phyloP scores from a whole-genome alignment of 2,113 vertebrate species.

The Cyprinodon variegatus region DNA sequence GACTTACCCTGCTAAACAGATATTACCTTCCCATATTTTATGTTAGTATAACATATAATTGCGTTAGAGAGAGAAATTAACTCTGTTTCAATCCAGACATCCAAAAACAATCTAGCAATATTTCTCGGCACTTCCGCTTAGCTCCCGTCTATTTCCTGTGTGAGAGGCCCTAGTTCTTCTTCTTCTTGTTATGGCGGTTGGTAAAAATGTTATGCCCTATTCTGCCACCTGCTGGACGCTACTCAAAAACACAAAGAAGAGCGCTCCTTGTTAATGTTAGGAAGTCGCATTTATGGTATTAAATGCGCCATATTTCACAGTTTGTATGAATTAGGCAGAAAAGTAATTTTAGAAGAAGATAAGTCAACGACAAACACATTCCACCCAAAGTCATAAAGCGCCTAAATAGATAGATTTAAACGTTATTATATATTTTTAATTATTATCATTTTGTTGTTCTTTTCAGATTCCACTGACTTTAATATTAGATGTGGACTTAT shows the following conservation, averaged over 20 bases:
- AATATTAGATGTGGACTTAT: neutral
- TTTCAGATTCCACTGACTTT: no score
- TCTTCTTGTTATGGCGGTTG: no score
- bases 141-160: slow-evolving; percentile 42
- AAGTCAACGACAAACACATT: neutral
- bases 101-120: slow-evolving; percentile 16
- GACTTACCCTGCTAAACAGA: slow-evolving; percentile 53
- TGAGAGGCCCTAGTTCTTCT: neutral
- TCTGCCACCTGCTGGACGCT: slow-evolving; percentile 27
- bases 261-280: neutral
- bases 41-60: neutral
- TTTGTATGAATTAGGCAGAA: neutral
- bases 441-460: no score
- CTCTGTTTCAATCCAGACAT: neutral
- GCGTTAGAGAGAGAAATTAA: neutral
- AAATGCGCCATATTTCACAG: neutral
- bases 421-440: no score
- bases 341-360: neutral
- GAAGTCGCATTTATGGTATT: neutral
- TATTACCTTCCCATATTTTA: slow-evolving; percentile 70
- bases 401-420: no score
- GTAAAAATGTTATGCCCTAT: neutral
- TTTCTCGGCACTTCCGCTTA: slow-evolving; percentile 56
- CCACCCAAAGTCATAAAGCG: no score
- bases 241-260: neutral